phyloP scores from a whole-genome alignment of 2,888 invertebrate species.

The Cryptus armator region DNA sequence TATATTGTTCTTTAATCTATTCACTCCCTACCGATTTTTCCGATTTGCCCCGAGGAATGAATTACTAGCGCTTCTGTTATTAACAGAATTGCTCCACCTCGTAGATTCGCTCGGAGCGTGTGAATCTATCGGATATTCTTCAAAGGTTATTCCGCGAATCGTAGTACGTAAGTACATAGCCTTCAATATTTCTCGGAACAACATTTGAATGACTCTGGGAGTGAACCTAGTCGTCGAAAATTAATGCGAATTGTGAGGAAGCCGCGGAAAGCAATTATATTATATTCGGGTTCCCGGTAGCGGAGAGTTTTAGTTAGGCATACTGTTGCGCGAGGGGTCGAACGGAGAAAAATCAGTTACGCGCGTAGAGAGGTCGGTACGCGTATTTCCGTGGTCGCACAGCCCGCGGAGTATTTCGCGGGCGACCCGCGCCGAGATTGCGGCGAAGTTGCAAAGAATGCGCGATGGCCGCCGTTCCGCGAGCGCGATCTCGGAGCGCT shows the following conservation, averaged over 20 bases:
- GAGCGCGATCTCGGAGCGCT: slow-evolving; percentile 67
- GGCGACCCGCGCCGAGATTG: slow-evolving; percentile 42
- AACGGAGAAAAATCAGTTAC: slow-evolving; percentile 37
- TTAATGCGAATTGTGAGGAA: slow-evolving; percentile 45
- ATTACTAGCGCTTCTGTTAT: background rate
- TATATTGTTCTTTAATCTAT: no score
- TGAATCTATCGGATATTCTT: slow-evolving; percentile 29
- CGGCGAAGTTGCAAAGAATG: slow-evolving; percentile 77
- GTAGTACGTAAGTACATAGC: background rate
- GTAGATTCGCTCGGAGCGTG: background rate
- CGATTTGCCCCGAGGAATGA: slow-evolving; percentile 15
- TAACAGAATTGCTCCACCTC: background rate
- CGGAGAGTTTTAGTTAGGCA: slow-evolving; percentile 17
- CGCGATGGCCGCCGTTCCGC: slow-evolving; percentile 76
- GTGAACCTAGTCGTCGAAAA: slow-evolving; percentile 10
- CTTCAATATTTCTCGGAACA: slow-evolving; percentile 37
- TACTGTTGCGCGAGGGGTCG: slow-evolving; percentile 29
- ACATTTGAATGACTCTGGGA: slow-evolving; percentile 40
- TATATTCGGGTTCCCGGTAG: slow-evolving; percentile 14
- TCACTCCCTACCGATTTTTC: no score
- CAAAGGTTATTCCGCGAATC: slow-evolving; percentile 28
- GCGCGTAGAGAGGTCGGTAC: slow-evolving; percentile 4
- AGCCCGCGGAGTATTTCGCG: slow-evolving; percentile 51
- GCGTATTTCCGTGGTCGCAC: slow-evolving; percentile 44
- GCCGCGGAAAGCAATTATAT: slow-evolving; percentile 43